These are phyloP conservation scores for Acleris laterana DNA, from an alignment of 2,888 invertebrate species.

Conservation along the genomic window DNA sequence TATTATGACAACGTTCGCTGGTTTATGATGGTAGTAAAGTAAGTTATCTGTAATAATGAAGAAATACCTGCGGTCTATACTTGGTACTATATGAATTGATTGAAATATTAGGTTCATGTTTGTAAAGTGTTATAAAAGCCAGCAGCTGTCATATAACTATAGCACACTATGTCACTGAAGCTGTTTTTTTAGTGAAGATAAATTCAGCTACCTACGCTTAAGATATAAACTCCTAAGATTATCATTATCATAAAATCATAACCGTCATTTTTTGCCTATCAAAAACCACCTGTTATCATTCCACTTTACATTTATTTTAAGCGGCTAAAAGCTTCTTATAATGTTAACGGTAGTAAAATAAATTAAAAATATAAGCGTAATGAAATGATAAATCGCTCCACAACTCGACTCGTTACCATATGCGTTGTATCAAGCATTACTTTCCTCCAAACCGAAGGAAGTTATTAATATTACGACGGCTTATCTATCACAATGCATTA, in stretches of 20 bases:
- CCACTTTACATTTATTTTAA: too few relatives aligned
- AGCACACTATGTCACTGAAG: too few relatives aligned
- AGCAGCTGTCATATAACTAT: too few relatives aligned
- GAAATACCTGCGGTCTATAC: neutral
- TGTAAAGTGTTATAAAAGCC: too few relatives aligned
- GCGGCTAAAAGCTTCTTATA: too few relatives aligned
- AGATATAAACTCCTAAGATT: too few relatives aligned
- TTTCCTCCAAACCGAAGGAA: slow-evolving; percentile 33
- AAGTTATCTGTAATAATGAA: neutral
- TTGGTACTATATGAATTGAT: neutral
- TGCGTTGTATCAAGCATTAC: slow-evolving; percentile 11
- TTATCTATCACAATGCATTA: slow-evolving; percentile 65
- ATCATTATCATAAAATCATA: too few relatives aligned
- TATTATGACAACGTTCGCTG: neutral
- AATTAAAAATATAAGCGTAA: neutral
- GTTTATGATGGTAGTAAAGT: slow-evolving; percentile 8
- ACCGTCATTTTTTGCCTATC: too few relatives aligned
- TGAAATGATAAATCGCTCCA: neutral
- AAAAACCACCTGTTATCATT: too few relatives aligned
- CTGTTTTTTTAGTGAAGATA: too few relatives aligned
- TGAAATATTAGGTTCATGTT: neutral
- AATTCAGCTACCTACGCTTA: too few relatives aligned
- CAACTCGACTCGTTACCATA: slow-evolving; percentile 8
- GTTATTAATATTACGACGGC: slow-evolving; percentile 42
- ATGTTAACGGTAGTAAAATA: too few relatives aligned